These are phyloP conservation scores for Charaxes varanes DNA, from an alignment of 1,140 invertebrate species.

Conservation along the genomic window DNA sequence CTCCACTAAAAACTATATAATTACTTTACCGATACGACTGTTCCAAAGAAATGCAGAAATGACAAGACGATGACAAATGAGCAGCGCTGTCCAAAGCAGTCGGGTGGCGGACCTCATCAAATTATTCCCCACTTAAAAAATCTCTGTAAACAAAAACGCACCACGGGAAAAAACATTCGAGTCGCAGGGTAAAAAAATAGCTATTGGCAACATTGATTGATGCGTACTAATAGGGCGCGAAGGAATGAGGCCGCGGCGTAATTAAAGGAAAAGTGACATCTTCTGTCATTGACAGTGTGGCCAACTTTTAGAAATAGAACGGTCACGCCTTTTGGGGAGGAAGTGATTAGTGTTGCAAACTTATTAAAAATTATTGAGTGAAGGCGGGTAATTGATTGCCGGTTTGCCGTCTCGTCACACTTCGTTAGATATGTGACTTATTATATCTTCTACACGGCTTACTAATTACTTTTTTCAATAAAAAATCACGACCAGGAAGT, in stretches of 20 bases:
- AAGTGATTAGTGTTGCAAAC: slow-evolving; percentile 66
- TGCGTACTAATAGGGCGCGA: slow-evolving; percentile 73
- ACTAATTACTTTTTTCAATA: not conserved
- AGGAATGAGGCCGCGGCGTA: slow-evolving; percentile 66
- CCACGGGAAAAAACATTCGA: slow-evolving; percentile 61
- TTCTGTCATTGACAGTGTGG: slow-evolving; percentile 61
- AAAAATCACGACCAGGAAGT: not conserved
- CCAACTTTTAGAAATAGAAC: slow-evolving; percentile 62
- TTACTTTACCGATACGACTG: slow-evolving; percentile 69
- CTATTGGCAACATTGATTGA: slow-evolving; percentile 74
- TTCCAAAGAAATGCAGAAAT: slow-evolving; percentile 70
- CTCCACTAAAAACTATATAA: slow-evolving; percentile 65
- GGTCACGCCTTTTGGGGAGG: slow-evolving; percentile 58
- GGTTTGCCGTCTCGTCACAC: slow-evolving; percentile 23
- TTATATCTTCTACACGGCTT: slow-evolving; percentile 1
- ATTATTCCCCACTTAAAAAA: slow-evolving; percentile 73
- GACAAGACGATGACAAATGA: slow-evolving; percentile 75
- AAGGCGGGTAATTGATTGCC: slow-evolving; percentile 63
- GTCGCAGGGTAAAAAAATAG: slow-evolving; percentile 65
- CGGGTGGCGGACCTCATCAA: slow-evolving; percentile 73
- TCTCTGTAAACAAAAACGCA: slow-evolving; percentile 71
- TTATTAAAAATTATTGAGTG: slow-evolving; percentile 73
- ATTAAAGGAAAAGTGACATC: slow-evolving; percentile 72
- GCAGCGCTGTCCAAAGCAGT: slow-evolving; percentile 59
- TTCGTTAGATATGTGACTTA: slow-evolving; percentile 15